These are phyloP conservation scores for Latheticus oryzae DNA, from an alignment of 2,888 invertebrate genomes.

Conservation along the genomic window DNA sequence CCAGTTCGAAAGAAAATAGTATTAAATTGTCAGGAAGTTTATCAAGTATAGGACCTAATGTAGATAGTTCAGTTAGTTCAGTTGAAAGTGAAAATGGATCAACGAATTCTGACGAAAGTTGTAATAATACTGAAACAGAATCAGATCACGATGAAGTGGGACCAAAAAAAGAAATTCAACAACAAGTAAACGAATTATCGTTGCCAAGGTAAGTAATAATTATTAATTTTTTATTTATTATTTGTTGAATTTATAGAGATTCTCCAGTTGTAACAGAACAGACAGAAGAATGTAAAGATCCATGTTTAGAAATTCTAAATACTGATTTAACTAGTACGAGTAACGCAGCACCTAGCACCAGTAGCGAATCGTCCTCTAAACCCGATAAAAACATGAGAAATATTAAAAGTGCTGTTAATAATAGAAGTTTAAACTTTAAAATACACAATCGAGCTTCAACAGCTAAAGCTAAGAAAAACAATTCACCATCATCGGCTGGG, in stretches of 20 bases:
- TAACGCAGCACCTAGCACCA: conserved; percentile 48
- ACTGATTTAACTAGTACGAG: conserved; percentile 35
- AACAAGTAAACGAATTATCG: conserved; percentile 57
- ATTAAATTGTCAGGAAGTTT: conserved; percentile 70
- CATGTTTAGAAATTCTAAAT: conserved; percentile 6
- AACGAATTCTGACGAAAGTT: conserved; percentile 63
- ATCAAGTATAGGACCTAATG: conserved; percentile 77
- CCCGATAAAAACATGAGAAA: conserved; percentile 46
- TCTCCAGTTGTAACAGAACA: conserved; percentile 5
- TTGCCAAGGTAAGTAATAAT: conserved; percentile 11
- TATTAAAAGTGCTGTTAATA: conserved; percentile 53
- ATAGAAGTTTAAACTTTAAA: conserved; percentile 44
- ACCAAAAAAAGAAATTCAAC: too few relatives aligned
- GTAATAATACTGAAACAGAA: conserved; percentile 37
- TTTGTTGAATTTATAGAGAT: conserved; percentile 7
- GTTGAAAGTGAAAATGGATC: conserved; percentile 62
- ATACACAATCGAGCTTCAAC: conserved; percentile 71
- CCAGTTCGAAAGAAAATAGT: conserved; percentile 45
- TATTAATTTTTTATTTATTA: too few relatives aligned
- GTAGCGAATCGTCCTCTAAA: conserved; percentile 43
- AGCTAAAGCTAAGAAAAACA: conserved; percentile 71
- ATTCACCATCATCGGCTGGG: conserved; percentile 68
- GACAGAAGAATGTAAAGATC: conserved; percentile 14
- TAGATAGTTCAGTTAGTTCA: conserved; percentile 70
- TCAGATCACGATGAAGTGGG: conserved; percentile 61